Evolutionary conservation across 1,140 invertebrate species (phyloP).

Genomic region (Aphis gossypii): DNA sequence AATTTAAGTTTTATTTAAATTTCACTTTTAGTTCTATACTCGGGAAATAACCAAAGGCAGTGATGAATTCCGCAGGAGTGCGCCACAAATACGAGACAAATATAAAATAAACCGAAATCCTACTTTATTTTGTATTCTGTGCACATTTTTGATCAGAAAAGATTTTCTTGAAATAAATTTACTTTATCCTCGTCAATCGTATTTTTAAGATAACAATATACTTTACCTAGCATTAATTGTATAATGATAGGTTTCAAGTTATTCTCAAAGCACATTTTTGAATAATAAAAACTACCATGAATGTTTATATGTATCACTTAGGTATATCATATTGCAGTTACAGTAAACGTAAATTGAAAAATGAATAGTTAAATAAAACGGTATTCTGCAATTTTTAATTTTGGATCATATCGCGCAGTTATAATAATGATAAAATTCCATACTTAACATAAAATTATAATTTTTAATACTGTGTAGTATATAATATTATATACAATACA

Average conservation of each 20-base stretch:
- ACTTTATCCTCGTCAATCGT: background rate
- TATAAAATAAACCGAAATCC: background rate
- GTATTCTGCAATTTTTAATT: background rate
- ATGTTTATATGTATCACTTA: background rate
- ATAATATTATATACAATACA: background rate
- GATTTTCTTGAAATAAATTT: background rate
- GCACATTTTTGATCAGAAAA: background rate
- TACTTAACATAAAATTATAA: background rate
- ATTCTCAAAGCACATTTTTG: background rate
- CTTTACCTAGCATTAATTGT: background rate
- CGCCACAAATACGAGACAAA: background rate
- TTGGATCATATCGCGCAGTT: background rate
- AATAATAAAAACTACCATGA: background rate
- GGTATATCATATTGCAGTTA: background rate
- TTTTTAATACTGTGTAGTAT: background rate
- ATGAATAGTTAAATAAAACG: background rate
- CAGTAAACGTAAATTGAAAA: background rate
- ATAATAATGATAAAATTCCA: too few relatives aligned
- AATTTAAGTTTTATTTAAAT: background rate
- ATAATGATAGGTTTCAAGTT: background rate
- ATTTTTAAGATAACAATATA: background rate
- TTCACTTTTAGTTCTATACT: background rate
- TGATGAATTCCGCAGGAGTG: background rate
- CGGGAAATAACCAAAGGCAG: background rate
- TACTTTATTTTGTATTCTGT: too few relatives aligned